phyloP scores from a whole-genome alignment of 2,113 vertebrate species.

The Atrichornis clamosus region DNA sequence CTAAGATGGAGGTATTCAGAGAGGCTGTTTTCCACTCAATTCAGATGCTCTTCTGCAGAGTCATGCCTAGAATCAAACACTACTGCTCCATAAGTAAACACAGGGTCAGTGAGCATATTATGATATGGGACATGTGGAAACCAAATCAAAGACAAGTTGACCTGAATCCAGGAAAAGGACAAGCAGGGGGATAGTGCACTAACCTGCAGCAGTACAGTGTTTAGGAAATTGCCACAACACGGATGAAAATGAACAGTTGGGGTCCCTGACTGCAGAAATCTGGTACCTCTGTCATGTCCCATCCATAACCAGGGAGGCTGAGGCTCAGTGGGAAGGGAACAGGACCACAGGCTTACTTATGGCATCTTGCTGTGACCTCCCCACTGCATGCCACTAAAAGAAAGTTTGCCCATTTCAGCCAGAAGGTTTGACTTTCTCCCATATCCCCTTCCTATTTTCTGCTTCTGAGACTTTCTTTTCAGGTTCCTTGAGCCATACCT shows the following conservation, averaged over 20 bases:
- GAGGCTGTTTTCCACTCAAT: neutral
- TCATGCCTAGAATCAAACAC: neutral
- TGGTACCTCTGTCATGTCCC: neutral
- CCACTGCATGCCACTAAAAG: neutral
- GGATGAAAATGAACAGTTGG: neutral
- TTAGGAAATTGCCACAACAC: neutral
- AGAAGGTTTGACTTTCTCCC: neutral
- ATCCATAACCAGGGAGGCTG: neutral
- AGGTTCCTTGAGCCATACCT: neutral
- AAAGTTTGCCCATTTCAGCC: neutral
- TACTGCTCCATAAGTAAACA: neutral
- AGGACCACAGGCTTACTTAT: neutral
- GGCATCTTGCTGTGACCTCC: neutral
- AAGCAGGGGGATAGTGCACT: neutral
- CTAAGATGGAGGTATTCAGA: neutral
- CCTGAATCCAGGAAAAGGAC: neutral
- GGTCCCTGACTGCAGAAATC: neutral
- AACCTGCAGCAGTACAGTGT: neutral
- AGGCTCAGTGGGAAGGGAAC: neutral
- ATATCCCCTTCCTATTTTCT: neutral
- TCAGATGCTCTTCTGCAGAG: neutral
- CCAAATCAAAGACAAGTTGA: neutral
- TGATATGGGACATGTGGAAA: neutral
- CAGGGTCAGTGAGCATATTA: neutral
- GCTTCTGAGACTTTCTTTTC: neutral